Percentiles rank a stretch among this genome's conserved stretches.
Evolutionary conservation across 1,140 invertebrate genomes (phyloP).

Genomic region (Aphis gossypii): DNA sequence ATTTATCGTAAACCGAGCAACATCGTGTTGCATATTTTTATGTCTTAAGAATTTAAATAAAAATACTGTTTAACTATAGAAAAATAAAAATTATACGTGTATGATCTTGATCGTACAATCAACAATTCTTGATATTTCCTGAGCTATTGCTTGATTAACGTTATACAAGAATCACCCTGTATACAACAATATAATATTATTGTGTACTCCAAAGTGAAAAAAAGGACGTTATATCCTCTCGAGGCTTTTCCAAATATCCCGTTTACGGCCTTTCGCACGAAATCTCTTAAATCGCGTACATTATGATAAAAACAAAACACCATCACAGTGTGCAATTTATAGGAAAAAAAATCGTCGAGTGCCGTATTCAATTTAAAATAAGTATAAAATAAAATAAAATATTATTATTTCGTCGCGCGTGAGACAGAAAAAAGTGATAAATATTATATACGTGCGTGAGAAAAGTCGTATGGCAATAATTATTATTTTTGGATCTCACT

Average conservation of each 20-base stretch:
- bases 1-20: neutral
- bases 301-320: neutral
- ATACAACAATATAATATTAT: neutral
- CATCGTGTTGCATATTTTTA: neutral
- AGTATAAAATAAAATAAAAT: neutral
- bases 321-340: neutral
- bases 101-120: neutral
- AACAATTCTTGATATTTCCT: neutral
- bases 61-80: neutral
- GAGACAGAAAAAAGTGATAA: neutral
- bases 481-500: neutral
- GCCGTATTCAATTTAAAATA: neutral
- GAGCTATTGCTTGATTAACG: neutral
- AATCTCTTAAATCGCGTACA: neutral
- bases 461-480: neutral
- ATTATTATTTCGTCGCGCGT: neutral
- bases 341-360: neutral
- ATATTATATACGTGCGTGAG: neutral
- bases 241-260: neutral
- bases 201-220: neutral
- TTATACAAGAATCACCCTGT: neutral
- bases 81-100: neutral
- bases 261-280: neutral
- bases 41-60: neutral
- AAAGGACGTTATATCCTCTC: neutral